These are phyloP conservation scores for Drosophila gunungcola DNA, from an alignment of 1,140 invertebrate genomes.

Conservation along the genomic window DNA sequence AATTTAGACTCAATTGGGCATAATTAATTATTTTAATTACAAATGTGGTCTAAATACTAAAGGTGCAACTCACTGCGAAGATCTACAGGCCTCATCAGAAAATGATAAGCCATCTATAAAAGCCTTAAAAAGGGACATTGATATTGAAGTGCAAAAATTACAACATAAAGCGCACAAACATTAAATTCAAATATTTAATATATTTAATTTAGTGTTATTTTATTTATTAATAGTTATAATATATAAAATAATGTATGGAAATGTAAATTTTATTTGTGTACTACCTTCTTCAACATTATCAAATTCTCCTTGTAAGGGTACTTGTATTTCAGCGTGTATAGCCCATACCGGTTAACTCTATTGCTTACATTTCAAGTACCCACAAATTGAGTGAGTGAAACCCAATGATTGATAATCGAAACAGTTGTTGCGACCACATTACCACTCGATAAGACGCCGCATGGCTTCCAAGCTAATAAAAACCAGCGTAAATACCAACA, in stretches of 20 bases:
- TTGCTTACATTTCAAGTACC: conserved; percentile 29
- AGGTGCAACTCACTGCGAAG: conserved; percentile 14
- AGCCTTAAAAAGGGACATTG: neutral
- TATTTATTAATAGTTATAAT: too few relatives aligned
- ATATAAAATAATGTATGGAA: too few relatives aligned
- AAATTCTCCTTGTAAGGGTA: conserved; percentile 11
- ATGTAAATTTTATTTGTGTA: neutral
- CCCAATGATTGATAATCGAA: conserved; percentile 31
- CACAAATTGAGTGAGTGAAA: conserved; percentile 19
- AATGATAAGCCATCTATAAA: conserved; percentile 1
- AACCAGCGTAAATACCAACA: conserved; percentile 10
- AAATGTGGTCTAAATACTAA: neutral
- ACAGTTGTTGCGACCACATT: conserved; percentile 1
- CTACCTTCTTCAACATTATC: too few relatives aligned
- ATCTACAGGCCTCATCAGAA: neutral
- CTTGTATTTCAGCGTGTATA: conserved; percentile 19
- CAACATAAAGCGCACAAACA: neutral
- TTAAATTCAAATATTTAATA: neutral
- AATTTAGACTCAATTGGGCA: too few relatives aligned
- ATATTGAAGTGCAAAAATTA: conserved; percentile 8
- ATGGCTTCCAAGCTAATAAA: conserved; percentile 19
- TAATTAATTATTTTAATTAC: neutral
- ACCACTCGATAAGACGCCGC: conserved; percentile 46
- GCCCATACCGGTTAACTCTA: conserved; percentile 27
- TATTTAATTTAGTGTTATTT: neutral